Percentiles rank a stretch among this genome's conserved stretches.
phyloP scores from a whole-genome alignment of 2,113 vertebrate species.

The Microcebus lehilahytsara region DNA sequence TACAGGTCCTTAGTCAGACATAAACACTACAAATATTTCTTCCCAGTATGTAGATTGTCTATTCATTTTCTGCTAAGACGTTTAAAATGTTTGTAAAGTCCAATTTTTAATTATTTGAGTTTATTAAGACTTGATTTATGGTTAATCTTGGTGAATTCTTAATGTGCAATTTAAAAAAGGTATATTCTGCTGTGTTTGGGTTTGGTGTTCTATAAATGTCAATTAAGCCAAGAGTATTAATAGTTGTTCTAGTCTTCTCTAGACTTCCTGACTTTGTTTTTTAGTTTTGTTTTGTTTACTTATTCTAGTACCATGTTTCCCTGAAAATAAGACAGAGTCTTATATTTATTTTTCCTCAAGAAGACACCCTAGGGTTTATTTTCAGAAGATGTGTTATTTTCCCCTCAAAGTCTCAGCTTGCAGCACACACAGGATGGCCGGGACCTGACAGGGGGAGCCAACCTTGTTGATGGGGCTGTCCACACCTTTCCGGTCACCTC shows the following conservation, averaged over 20 bases:
- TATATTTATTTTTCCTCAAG: too few relatives aligned
- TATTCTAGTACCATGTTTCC: background rate
- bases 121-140: background rate
- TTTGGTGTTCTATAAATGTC: background rate
- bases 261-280: background rate
- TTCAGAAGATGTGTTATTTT: too few relatives aligned
- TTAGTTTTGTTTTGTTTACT: background rate
- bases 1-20: background rate
- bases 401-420: too few relatives aligned
- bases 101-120: constrained; percentile 4
- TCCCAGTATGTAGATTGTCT: background rate
- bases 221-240: background rate
- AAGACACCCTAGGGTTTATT: too few relatives aligned
- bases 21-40: background rate
- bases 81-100: background rate
- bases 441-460: too few relatives aligned
- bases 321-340: too few relatives aligned
- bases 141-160: background rate
- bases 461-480: too few relatives aligned
- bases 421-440: too few relatives aligned
- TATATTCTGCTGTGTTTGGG: background rate
- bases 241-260: background rate
- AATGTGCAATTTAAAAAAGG: background rate
- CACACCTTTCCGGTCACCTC: too few relatives aligned
- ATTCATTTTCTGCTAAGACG: background rate